phyloP scores from a whole-genome alignment of 2,797 vertebrate species.

The Carapus acus region DNA sequence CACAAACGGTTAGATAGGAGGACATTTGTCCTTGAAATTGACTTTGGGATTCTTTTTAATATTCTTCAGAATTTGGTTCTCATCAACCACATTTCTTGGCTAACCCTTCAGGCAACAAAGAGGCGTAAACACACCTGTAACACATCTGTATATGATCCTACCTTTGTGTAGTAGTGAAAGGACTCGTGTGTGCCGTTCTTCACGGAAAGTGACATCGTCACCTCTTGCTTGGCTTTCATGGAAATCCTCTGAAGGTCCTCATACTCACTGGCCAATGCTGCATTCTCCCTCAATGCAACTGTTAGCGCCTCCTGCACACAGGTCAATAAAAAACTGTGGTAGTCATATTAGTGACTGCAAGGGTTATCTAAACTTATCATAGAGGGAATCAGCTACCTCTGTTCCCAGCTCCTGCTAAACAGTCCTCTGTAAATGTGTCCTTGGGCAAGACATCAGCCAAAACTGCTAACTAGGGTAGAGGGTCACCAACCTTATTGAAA shows the following conservation, averaged over 20 bases:
- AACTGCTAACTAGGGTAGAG: no score
- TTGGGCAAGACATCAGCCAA: no score
- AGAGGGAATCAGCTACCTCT: no score
- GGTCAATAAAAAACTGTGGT: slow-evolving; percentile 28
- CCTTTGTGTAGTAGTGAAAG: slow-evolving; percentile 70
- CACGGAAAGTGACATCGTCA: slow-evolving; percentile 49
- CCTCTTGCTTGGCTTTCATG: slow-evolving; percentile 63
- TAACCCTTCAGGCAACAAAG: not conserved
- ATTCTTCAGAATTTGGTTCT: no score
- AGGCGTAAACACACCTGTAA: slow-evolving; percentile 1
- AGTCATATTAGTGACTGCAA: no score
- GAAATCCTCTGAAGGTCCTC: slow-evolving; percentile 57
- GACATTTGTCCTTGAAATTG: no score
- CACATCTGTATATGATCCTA: slow-evolving; percentile 52
- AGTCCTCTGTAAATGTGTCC: no score
- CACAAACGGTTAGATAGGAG: no score
- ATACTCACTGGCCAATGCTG: slow-evolving; percentile 70
- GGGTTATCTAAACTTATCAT: no score
- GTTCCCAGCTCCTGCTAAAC: no score
- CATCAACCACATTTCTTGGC: not conserved
- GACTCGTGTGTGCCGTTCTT: slow-evolving; percentile 57
- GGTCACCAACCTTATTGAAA: no score
- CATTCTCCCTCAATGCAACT: slow-evolving; percentile 68
- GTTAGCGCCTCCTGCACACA: slow-evolving; percentile 64
- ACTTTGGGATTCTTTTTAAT: no score